Percentiles rank a stretch among this genome's conserved stretches.
Evolutionary conservation across 92 coral and sea anemone species (phyloP).

Genomic region (Porites divaricata): DNA sequence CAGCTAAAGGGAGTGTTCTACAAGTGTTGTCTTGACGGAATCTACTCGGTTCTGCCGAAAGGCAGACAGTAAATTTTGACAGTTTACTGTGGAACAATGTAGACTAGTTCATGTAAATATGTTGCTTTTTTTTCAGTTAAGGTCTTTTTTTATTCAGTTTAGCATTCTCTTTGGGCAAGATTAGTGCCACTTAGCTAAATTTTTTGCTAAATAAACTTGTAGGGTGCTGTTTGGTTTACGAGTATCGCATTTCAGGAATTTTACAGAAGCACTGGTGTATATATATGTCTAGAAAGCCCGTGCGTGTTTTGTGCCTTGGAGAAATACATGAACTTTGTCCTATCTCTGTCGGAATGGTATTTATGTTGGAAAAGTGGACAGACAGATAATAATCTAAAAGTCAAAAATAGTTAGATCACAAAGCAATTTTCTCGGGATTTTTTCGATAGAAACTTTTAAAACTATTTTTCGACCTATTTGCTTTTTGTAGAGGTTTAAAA

Average conservation of each 20-base stretch:
- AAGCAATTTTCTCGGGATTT: not conserved
- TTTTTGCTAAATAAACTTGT: not conserved
- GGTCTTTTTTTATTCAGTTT: constrained; percentile 4
- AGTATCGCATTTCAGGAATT: constrained; percentile 21
- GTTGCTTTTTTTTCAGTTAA: not conserved
- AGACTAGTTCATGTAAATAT: constrained; percentile 12
- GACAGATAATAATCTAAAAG: not conserved
- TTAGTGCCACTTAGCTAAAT: not conserved
- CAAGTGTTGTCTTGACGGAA: constrained; percentile 43
- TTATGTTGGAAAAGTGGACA: not conserved
- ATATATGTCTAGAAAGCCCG: not conserved
- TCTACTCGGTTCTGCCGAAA: not conserved
- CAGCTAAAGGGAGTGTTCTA: constrained; percentile 33
- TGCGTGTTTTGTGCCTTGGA: constrained; percentile 25
- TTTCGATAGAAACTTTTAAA: not conserved
- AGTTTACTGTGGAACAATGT: not conserved
- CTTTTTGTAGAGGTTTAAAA: too few relatives aligned
- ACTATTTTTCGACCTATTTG: too few relatives aligned
- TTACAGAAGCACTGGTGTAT: not conserved
- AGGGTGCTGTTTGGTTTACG: not conserved
- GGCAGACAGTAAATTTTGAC: not conserved
- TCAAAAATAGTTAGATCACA: not conserved
- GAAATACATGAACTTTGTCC: constrained; percentile 10
- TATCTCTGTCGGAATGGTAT: not conserved
- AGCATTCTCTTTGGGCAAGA: not conserved